Conservation (phyloP, 2,888 invertebrate genomes). For the Drosophila crucigera region DNA sequence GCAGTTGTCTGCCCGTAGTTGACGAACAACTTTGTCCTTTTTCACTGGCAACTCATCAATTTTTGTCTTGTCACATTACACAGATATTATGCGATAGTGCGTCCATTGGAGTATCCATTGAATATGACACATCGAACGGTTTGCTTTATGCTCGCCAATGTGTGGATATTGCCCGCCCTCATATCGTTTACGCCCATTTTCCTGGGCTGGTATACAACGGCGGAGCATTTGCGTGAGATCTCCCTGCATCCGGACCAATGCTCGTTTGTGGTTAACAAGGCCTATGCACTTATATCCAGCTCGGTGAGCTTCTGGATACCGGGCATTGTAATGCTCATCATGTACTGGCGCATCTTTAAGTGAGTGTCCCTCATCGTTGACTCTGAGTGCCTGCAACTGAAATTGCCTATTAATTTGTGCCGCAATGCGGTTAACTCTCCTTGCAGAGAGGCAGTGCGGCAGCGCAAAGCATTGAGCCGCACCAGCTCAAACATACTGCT, state of each 20-base stretch:
- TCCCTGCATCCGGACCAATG: constrained; percentile 90
- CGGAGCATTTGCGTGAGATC: constrained; percentile 88
- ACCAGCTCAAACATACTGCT: constrained; percentile 94
- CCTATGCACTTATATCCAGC: constrained; percentile 95
- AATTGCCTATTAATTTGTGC: constrained; percentile 32
- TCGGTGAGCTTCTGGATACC: constrained; percentile 97
- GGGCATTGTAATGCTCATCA: constrained; percentile 95
- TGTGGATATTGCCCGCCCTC: constrained; percentile 96
- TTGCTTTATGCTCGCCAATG: constrained; percentile 93
- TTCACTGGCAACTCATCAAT: constrained; percentile 27
- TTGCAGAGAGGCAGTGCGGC: constrained; percentile 91
- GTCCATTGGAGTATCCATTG: constrained; percentile 96
- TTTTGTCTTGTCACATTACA: background rate
- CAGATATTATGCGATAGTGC: constrained; percentile 96
- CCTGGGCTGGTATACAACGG: constrained; percentile 97
- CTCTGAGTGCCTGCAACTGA: background rate
- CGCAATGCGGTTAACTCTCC: constrained; percentile 8
- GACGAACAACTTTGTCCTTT: constrained; percentile 19
- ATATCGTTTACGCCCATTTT: constrained; percentile 98
- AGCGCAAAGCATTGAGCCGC: constrained; percentile 92
- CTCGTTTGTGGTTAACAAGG: constrained; percentile 93
- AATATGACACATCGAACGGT: constrained; percentile 95
- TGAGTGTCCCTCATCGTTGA: constrained; percentile 62
- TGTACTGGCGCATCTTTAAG: constrained; percentile 93
- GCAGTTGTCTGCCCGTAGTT: constrained; percentile 8